Conservation (phyloP, 1,140 invertebrate species). For the Lepidurus apus region DNA sequence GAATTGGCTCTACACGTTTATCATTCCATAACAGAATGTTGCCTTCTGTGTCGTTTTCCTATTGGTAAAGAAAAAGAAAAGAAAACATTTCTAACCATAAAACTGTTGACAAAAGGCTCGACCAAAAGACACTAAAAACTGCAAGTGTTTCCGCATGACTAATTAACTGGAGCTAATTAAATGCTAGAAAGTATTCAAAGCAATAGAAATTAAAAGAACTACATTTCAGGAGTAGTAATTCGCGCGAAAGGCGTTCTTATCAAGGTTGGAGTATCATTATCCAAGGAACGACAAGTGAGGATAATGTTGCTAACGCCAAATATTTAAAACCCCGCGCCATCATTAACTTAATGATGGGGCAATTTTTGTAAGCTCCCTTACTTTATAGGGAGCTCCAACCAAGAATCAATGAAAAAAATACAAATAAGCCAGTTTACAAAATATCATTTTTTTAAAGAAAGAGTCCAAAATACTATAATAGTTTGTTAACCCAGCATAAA, state of each 20-base stretch:
- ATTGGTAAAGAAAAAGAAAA: neutral
- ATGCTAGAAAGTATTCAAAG: too few species aligned
- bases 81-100: neutral
- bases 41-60: neutral
- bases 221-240: neutral
- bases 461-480: too few species aligned
- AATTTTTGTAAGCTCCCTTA: slow-evolving; percentile 38
- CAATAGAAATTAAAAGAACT: neutral
- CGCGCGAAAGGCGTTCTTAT: slow-evolving; percentile 35
- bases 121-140: neutral
- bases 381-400: slow-evolving; percentile 30
- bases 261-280: slow-evolving; percentile 35
- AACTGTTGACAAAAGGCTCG: neutral
- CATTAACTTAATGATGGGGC: slow-evolving; percentile 31
- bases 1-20: neutral
- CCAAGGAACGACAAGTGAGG: slow-evolving; percentile 37
- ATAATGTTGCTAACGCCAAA: slow-evolving; percentile 38
- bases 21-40: neutral
- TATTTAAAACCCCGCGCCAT: slow-evolving; percentile 31
- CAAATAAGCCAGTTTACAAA: neutral
- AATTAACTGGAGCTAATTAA: too few species aligned
- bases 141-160: too few species aligned
- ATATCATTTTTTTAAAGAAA: too few species aligned
- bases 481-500: too few species aligned
- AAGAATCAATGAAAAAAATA: neutral